Base-by-base conservation (phyloP, 2,113 vertebrate genomes). In the Phoxinus phoxinus region DNA sequence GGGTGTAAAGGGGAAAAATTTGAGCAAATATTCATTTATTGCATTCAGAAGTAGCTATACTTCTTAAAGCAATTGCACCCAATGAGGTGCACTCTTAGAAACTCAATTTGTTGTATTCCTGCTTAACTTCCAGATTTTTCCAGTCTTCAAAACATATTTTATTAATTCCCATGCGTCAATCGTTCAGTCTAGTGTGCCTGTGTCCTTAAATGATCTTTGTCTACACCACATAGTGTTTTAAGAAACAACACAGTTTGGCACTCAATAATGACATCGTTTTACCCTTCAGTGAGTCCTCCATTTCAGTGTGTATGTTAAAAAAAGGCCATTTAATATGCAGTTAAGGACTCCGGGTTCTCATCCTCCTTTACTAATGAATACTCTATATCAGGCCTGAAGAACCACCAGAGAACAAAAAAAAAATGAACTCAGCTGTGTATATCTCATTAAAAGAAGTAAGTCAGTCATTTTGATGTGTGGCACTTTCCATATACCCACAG, bases 291-390 rank as follows among this genome's bases (percentile, higher is more conserved):
- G 77, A 63, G 19, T 44, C 19, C 56, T 61, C 7, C 37, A 81
- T 81, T 81, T 65, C 37, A 21, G 41, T 63, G 32, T 79, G 35
- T 48, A 81, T 11, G 15, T 44, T 44, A 80, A 48, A 65, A 56
- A 44, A 48, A 12, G 9, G 1, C 56, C 21, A 81, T 81, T 81
- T 67, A 69, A 69, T 71, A 37, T 37, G 30, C 27, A 85, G 84
- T 71, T 78, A 85, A 80, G 84, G 84, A 85, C 63, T 79, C 74
- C 0, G 65, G 51, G 48, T 56, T 78, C 61, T 44, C 61, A 53
- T 71, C 67, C 84, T 79, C 37, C 41, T 59, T 37, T 30, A 12
- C 75, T 81, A 86, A 86, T 73, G 84, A 81, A 78, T 17, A 85
- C 27, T 59, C 53, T 58, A 86, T 63, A 86, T 81, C 13, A n/a